Percentiles rank a stretch among this genome's conserved stretches.
phyloP scores from a whole-genome alignment of 2,888 invertebrate species.

The Napeogenes sylphis region DNA sequence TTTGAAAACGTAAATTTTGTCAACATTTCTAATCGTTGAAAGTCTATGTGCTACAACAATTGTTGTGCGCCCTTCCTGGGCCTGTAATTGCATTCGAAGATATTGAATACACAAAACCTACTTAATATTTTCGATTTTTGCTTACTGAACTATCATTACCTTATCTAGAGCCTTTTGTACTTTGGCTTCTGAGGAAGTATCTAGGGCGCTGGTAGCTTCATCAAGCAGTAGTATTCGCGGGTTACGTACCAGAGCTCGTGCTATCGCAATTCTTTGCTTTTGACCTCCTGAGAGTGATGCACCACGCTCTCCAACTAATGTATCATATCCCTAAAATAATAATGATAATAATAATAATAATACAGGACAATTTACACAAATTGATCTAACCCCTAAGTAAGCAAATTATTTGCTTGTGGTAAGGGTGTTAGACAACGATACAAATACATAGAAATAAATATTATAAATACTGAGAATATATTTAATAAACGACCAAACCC shows the following conservation, averaged over 20 bases:
- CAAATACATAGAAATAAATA: no score
- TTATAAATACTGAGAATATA: no score
- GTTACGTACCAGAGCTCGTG: slow-evolving; percentile 88
- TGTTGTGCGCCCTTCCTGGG: slow-evolving; percentile 85
- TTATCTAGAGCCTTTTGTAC: slow-evolving; percentile 89
- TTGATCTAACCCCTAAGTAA: no score
- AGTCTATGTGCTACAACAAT: slow-evolving; percentile 88
- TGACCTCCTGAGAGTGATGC: slow-evolving; percentile 92
- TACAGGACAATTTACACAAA: no score
- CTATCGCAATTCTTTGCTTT: slow-evolving; percentile 93
- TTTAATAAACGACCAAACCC: no score
- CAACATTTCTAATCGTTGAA: slow-evolving; percentile 84
- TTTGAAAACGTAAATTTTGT: slow-evolving; percentile 84
- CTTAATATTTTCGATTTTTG: slow-evolving; percentile 53
- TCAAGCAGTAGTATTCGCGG: slow-evolving; percentile 88
- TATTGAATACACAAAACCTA: slow-evolving; percentile 53
- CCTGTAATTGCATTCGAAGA: slow-evolving; percentile 55
- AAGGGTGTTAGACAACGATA: no score
- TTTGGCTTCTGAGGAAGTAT: slow-evolving; percentile 89
- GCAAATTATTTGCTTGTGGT: no score
- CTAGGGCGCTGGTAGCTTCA: slow-evolving; percentile 93
- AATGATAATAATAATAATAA: no score
- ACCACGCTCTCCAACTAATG: slow-evolving; percentile 89
- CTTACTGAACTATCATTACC: slow-evolving; percentile 65
- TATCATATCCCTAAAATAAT: slow-evolving; percentile 85